Evolutionary conservation across 2,888 invertebrate species (phyloP), one percentile per base, ranked within the genome.

Genomic region (Synergus itoensis): DNA sequence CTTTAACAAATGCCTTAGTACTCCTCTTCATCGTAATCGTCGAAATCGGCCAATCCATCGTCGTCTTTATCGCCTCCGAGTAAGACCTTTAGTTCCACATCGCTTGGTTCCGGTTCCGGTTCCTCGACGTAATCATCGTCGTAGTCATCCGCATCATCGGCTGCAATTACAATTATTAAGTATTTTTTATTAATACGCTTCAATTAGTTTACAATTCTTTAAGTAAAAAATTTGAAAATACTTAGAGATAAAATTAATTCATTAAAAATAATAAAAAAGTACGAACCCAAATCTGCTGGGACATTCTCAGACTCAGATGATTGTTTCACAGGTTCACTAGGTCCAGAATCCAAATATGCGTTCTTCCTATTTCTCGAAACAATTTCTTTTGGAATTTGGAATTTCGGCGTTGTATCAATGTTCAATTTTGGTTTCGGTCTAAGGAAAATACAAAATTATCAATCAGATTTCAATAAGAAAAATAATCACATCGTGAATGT

Each of bases 1-100:
- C 9, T 53, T 63, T 77, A 80, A 78, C 88, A 93, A 94, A 89
- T 94, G 94, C 79, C 43, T 85, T 82, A 90, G 84, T 91, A 90
- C 45, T 90, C 90, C 62, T 96, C 96, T 82, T 96, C 96, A 78
- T 96, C 96, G 76, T 93, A 93, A 82, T 93, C 93, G 76, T 92
- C 93, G 83, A 95, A 95, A 43, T 94, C 94, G 5, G 7, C 36
- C 0, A 36, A 36, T 36, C 36, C 36, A 21, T 94, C 95, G 0
- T 94, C 94, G 28, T 94, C 94, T 43, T 94, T 94, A 85, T 95
- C 95, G 57, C 93, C 92, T 63, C 92, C 91, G n/a, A 92, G 87
- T 87, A 91, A 88, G 64, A 89, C 87, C 11, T 89, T 88, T 36
- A 91, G 87, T 3, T 89, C 87, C 86, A 91, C 88, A 83, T 92